Evolutionary conservation across 2,888 invertebrate species (phyloP), one percentile per base, ranked within the genome.

Genomic region (Hirtodrosophila histrioides): DNA sequence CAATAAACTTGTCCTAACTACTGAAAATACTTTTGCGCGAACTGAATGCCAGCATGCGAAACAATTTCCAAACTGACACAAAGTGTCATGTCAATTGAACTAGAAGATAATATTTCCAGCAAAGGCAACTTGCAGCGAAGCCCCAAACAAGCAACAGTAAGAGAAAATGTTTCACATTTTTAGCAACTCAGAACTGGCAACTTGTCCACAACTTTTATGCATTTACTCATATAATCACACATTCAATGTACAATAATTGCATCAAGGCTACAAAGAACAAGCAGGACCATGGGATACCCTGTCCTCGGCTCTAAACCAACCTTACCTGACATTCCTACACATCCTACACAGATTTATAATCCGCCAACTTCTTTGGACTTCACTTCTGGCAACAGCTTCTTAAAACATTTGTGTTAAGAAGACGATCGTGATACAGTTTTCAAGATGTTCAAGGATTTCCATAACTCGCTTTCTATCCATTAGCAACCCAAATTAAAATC

Each of bases 51-150:
- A 55, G 68, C 62, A 69, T 58, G 63, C 84, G 81, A 78, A 81
- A 80, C 84, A 73, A 74, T 70, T 84, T 80, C 53, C 78, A 66
- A 76, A 82, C 71, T 77, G 84, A 77, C 82, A 86, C 86, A 82
- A 82, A 82, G 86, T 82, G 82, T 82, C 82, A 82, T 81, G 86
- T 82, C 86, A 80, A 80, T 84, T 84, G 86, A 81, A 80, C 80
- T 83, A 74, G 86, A 73, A 82, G 79, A 72, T 75, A 75, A 76
- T 75, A 75, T 76, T 75, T 86, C 70, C 58, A 85, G 72, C 79
- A 64, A 61, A 63, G 50, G 66, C 61, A 73, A 67, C 61, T 54
- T 57, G 55, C 41, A 44, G 44, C 48, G 50, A 48, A 45, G 24
- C 55, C 17, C 17, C 17, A 17, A 44, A 54, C 57, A 58, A 58